Evolutionary conservation across 1,140 invertebrate species (phyloP), one percentile per base, ranked within the genome.

Genomic region (Zaprionus inermis): DNA sequence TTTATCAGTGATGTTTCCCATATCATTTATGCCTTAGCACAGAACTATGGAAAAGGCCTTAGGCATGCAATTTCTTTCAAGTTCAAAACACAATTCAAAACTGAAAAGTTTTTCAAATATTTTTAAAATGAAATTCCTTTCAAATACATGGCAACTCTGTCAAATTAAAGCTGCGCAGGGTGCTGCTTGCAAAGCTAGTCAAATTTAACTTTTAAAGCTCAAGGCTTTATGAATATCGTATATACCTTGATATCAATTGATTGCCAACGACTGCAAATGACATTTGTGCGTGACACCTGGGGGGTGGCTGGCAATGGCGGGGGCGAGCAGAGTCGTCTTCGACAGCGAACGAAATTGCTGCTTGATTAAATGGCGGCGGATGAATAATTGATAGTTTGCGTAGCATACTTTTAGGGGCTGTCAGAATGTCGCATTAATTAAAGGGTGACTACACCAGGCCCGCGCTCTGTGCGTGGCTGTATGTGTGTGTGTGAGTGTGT

Each of bases 291-390:
- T 28, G 24, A 28, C 24, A 1, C 5, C 0, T 5, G 24, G 24
- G 0, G 14, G 30, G 14, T n/a, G 14, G 36, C 2, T 38, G 7
- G n/a, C 5, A 41, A 2, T 41, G 14, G 38, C n/a, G 38, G 38
- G n/a, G 6, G n/a, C 2, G n/a, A n/a, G 5, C n/a, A n/a, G 5
- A n/a, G n/a, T 11, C 16, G 38, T 44, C 38, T 44, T 44, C n/a
- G 38, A 44, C 38, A 44, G n/a, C 16, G 38, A 44, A 44, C 38
- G 14, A 55, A 81, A 78, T 81, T 76, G 79, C 76, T 66, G 72
- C 70, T 85, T 80, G 78, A 86, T 88, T 79, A 88, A 88, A 79
- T 77, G 77, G 72, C 72, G 82, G 82, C 78, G 61, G 64, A 83
- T 88, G 67, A 88, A 80, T 88, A 83, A 88, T 88, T 86, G 83